Evolutionary conservation across 53 echinoderm and acorn worm species (phyloP), one percentile per base, ranked within the genome.

Genomic region (Luidia sarsii): DNA sequence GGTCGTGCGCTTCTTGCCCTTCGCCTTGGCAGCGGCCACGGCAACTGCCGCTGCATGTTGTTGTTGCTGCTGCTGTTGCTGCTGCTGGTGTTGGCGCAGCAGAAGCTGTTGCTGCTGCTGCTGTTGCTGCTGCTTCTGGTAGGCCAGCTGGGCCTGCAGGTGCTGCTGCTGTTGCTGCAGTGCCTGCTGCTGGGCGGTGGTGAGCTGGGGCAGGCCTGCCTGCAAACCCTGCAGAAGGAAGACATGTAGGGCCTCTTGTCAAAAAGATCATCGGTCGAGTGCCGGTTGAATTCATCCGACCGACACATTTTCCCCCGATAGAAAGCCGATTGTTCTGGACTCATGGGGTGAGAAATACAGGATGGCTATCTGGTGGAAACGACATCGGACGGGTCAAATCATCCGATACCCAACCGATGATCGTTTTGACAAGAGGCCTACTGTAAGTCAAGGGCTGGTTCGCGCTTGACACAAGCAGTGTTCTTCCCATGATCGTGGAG

Each of bases 61-160:
- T 37, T 83, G 82, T 38, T 82, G 85, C 57, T 88, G 77, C 52
- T 88, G 77, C 14, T 51, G 38, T 57, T 85, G 82, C 48, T 83
- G 82, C 50, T 82, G 85, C 67, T 88, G 77, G 38, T 88, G 94
- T 72, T 86, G 85, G 29, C 81, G 81, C 7, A 63, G 38, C 38
- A 48, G 85, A 30, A 80, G 80, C 51, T 82, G 94, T 43, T 93
- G 95, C 53, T 84, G 93, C n/a, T n/a, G n/a, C n/a, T n/a, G n/a
- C n/a, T n/a, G n/a, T n/a, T n/a, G n/a, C 46, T 93, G 95, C 74
- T 91, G 87, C 20, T 90, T 86, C 64, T 87, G 92, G 20, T 84
- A 86, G 32, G 82, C 82, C 29, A 80, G 80, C 34, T 87, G 87
- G 34, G 65, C 79, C 46, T 79, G 83, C 20, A 79, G 64, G 13